Evolutionary conservation across 1,140 invertebrate species (phyloP).

Genomic region (Atopsyche davidsoni): DNA sequence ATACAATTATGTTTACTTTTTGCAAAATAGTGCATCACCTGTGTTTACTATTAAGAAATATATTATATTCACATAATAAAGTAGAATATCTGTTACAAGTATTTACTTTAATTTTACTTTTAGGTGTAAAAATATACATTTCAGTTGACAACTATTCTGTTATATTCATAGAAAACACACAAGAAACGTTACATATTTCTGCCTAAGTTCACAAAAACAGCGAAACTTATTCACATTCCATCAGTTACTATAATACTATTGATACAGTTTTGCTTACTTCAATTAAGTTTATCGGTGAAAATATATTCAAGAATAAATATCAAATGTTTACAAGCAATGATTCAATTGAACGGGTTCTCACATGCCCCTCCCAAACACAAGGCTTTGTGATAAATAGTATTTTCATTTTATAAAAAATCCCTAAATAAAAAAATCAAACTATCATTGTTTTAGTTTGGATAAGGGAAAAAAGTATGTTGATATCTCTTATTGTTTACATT

Average conservation of each 20-base stretch:
- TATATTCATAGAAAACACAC: too few relatives aligned
- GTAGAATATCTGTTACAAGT: conserved; percentile 1
- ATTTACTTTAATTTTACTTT: conserved; percentile 13
- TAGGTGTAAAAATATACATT: conserved; percentile 30
- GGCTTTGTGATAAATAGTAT: neutral
- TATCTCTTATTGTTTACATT: neutral
- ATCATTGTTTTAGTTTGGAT: neutral
- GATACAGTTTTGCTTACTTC: neutral
- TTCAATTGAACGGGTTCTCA: too few relatives aligned
- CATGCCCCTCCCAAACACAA: too few relatives aligned
- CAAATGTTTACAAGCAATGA: neutral
- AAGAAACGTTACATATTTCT: too few relatives aligned
- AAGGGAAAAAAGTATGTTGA: neutral
- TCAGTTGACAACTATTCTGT: conserved; percentile 26
- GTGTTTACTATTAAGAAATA: neutral
- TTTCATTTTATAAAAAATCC: neutral
- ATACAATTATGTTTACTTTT: neutral
- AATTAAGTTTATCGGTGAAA: neutral
- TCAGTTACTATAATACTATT: neutral
- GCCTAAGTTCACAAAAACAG: too few relatives aligned
- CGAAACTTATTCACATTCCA: neutral
- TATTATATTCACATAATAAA: neutral
- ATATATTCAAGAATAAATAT: neutral
- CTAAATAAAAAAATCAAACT: neutral
- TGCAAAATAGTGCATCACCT: neutral